These are phyloP conservation scores for Oryzias celebensis DNA, from an alignment of 2,113 vertebrate genomes.

Conservation along the genomic window DNA sequence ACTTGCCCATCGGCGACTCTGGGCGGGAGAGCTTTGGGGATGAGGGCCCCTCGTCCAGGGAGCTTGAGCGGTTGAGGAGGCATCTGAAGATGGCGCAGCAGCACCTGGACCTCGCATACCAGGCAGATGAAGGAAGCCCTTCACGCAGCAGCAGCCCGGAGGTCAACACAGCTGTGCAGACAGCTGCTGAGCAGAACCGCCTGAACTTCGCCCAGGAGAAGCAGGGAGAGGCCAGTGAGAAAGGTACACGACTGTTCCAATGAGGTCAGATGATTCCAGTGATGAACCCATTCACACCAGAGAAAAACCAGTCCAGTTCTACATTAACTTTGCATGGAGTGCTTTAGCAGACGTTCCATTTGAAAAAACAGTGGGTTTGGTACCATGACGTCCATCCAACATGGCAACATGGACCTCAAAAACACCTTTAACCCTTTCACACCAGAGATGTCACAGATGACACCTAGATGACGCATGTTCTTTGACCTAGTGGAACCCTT, in stretches of 20 bases:
- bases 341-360: too few relatives aligned
- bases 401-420: too few relatives aligned
- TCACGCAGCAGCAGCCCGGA: conserved; percentile 84
- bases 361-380: too few relatives aligned
- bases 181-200: conserved; percentile 84
- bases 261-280: too few relatives aligned
- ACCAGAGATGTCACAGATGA: too few relatives aligned
- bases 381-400: too few relatives aligned
- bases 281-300: too few relatives aligned
- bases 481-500: too few relatives aligned
- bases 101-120: conserved; percentile 85
- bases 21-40: conserved; percentile 69
- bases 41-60: conserved; percentile 52
- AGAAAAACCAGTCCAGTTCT: too few relatives aligned
- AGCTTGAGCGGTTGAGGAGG: conserved; percentile 79
- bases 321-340: too few relatives aligned
- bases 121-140: conserved; percentile 71
- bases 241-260: conserved; percentile 62
- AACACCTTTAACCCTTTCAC: too few relatives aligned
- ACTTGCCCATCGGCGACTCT: conserved; percentile 59
- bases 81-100: conserved; percentile 86
- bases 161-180: conserved; percentile 71
- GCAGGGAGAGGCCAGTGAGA: conserved; percentile 72
- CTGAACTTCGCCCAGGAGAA: conserved; percentile 88
- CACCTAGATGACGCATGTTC: too few relatives aligned